Evolutionary conservation across 2,113 vertebrate species (phyloP), one percentile per base, ranked within the genome.

Genomic region (Panurus biarmicus): DNA sequence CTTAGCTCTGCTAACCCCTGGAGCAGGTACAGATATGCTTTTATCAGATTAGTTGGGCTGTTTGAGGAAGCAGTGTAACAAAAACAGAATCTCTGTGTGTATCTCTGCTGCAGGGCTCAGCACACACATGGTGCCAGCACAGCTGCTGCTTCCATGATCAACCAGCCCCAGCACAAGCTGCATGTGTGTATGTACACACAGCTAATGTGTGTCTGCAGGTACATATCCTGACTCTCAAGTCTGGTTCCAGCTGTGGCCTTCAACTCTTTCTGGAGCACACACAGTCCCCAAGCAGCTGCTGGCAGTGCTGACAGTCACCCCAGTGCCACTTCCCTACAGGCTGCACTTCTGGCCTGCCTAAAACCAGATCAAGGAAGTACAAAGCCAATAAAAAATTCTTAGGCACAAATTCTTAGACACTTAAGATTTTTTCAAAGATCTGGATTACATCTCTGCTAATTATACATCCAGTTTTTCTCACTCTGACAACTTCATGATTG

Each of bases 181-280:
- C 17, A 5, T 1, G 4, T 11, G 21, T 28, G 21, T 2, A 16
- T 2, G 20, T 3, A 21, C 3, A 0, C 31, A 51, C 6, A 85
- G 66, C n/a, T 16, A 18, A 12, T 0, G 5, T 21, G 10, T 35
- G 15, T 9, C 61, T 56, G 38, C 25, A 38, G 4, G 9, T 5
- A 24, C 15, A 1, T 1, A 9, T 5, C 25, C 70, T 66, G 61
- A 18, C 61, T 57, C 51, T 25, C 57, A 25, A 21, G 17, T 14
- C 54, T 2, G 0, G 5, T 23, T 73, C 20, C 48, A 80, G 76
- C 26, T 1, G 0, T 1, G 2, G 9, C 40, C 40, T 56, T 64
- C 2, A 1, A 1, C 5, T 4, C 2, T 29, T 86, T 50, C 35
- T 36, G 35, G 42, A 19, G 35, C 44, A 57, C 2, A 1, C 1